Conservation (phyloP, 2,888 invertebrate genomes). For the Perizoma flavofasciatum region DNA sequence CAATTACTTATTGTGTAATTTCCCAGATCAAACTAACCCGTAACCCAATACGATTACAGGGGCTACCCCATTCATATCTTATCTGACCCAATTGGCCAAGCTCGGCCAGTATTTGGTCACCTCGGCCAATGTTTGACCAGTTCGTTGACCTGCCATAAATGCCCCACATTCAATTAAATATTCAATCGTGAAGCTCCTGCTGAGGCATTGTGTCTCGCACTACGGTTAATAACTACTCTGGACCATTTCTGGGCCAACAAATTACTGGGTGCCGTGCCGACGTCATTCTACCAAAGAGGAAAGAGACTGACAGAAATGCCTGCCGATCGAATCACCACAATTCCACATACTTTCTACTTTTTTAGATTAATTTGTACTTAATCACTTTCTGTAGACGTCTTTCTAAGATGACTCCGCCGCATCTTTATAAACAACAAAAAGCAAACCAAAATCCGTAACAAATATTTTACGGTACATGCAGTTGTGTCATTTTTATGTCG, state of each 20-base stretch:
- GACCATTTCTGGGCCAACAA: conserved; percentile 41
- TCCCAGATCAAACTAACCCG: not conserved
- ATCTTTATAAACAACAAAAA: too few relatives aligned
- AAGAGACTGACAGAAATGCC: conserved; percentile 10
- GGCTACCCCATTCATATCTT: conserved; percentile 35
- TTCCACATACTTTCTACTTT: too few relatives aligned
- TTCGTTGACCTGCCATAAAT: conserved; percentile 51
- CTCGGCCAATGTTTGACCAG: conserved; percentile 42
- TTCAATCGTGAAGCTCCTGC: conserved; percentile 63
- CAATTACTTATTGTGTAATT: not conserved
- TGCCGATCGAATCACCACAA: not conserved
- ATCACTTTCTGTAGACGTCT: too few relatives aligned
- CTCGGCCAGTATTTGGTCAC: conserved; percentile 36
- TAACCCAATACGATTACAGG: conserved; percentile 16
- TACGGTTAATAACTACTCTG: conserved; percentile 61
- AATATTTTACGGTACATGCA: too few relatives aligned
- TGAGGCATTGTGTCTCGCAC: conserved; percentile 52
- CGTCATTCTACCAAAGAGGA: conserved; percentile 31
- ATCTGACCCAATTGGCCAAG: conserved; percentile 37
- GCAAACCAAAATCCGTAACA: too few relatives aligned
- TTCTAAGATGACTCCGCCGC: too few relatives aligned
- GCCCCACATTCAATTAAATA: conserved; percentile 74
- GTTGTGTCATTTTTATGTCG: too few relatives aligned
- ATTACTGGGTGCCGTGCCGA: conserved; percentile 37
- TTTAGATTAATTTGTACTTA: too few relatives aligned